phyloP scores from a whole-genome alignment of 1,140 invertebrate species.

The Adoxophyes honmai region DNA sequence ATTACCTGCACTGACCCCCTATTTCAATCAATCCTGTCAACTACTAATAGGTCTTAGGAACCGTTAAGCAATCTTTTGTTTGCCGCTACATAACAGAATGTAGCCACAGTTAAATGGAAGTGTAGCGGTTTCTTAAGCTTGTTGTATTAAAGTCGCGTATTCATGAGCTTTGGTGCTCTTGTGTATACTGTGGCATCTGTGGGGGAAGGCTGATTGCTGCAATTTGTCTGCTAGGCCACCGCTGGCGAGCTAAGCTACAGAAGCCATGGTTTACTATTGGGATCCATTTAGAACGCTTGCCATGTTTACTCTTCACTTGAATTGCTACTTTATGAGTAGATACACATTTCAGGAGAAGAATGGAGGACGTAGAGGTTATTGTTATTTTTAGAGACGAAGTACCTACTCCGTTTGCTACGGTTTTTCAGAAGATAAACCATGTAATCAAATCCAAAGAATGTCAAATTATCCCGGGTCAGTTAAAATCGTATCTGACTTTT shows the following conservation, averaged over 20 bases:
- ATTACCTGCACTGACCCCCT: background rate
- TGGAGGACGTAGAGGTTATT: too few species aligned
- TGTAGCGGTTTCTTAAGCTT: too few species aligned
- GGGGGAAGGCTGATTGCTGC: background rate
- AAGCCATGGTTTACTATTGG: slow-evolving; percentile 7
- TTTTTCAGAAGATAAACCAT: too few species aligned
- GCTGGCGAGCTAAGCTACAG: background rate
- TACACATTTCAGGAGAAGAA: too few species aligned
- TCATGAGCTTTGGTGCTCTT: too few species aligned
- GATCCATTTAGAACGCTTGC: slow-evolving; percentile 6
- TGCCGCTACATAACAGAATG: background rate
- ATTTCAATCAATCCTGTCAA: background rate
- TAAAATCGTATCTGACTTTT: too few species aligned
- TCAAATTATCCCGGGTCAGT: too few species aligned
- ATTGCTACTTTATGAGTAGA: background rate
- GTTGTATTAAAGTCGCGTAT: too few species aligned
- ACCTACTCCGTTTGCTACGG: too few species aligned
- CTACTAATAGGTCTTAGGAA: slow-evolving; percentile 2
- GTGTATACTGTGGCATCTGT: too few species aligned
- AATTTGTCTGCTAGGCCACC: slow-evolving; percentile 7
- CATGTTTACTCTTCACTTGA: slow-evolving; percentile 1
- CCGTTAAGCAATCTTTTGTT: slow-evolving; percentile 9
- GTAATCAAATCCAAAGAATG: too few species aligned
- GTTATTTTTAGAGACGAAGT: too few species aligned
- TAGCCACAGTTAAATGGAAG: background rate